Evolutionary conservation across 2,113 vertebrate genomes (phyloP).

Genomic region (Python bivittatus): DNA sequence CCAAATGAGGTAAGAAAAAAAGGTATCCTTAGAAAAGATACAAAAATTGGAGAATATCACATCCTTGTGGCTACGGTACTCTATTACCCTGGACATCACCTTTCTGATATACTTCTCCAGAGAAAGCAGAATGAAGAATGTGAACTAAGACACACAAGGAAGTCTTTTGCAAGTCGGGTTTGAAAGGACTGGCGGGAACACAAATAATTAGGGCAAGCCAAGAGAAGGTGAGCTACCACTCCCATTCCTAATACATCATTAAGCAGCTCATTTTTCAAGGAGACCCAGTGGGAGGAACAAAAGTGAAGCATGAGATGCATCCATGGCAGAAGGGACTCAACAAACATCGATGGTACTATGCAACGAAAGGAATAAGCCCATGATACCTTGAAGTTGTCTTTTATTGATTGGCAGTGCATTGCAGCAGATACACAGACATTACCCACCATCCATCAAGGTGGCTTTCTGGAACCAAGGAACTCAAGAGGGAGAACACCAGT

Average conservation of each 20-base stretch:
- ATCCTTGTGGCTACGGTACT: no score
- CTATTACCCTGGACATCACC: not conserved
- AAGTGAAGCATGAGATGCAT: not conserved
- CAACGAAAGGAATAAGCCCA: not conserved
- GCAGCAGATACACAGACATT: not conserved
- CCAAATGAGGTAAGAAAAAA: no score
- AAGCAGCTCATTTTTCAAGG: conserved; percentile 16
- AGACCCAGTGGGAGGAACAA: not conserved
- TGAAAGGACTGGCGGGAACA: not conserved
- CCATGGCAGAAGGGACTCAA: not conserved
- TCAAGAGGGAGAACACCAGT: not conserved
- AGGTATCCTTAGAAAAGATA: no score
- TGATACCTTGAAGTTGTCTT: not conserved
- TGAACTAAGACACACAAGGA: not conserved
- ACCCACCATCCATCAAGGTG: not conserved
- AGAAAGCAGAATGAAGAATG: not conserved
- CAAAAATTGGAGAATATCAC: no score
- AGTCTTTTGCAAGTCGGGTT: not conserved
- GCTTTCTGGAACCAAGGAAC: not conserved
- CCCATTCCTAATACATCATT: conserved; percentile 10
- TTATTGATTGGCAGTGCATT: not conserved
- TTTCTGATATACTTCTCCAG: not conserved
- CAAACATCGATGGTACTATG: not conserved
- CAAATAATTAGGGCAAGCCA: not conserved
- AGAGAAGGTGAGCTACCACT: not conserved